Evolutionary conservation across 1,140 invertebrate species (phyloP).

Genomic region (Drosophila lini): DNA sequence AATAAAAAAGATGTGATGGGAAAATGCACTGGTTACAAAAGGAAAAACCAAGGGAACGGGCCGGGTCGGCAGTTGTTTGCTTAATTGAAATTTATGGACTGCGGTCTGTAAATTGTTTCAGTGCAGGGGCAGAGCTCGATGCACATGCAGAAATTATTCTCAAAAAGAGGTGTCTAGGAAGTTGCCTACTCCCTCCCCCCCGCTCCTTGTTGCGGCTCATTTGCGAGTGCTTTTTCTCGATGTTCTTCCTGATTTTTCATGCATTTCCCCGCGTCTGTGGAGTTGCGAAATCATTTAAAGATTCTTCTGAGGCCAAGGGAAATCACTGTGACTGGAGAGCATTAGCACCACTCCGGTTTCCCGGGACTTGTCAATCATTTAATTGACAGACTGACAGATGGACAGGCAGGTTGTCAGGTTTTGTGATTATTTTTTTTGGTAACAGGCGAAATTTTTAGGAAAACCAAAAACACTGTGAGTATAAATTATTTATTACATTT

Average conservation of each 20-base stretch:
- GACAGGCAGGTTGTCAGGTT: conserved; percentile 25
- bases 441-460: not conserved
- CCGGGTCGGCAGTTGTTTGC: conserved; percentile 35
- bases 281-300: conserved; percentile 23
- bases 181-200: not conserved
- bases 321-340: conserved; percentile 5
- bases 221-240: conserved; percentile 2
- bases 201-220: conserved; percentile 6
- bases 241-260: not conserved
- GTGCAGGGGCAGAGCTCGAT: conserved; percentile 3
- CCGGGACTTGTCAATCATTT: conserved; percentile 28
- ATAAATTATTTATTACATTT: not conserved
- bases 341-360: conserved; percentile 18
- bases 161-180: conserved; percentile 16
- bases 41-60: conserved; percentile 27
- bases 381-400: conserved; percentile 16
- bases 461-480: not conserved
- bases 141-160: conserved; percentile 18
- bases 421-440: conserved; percentile 5
- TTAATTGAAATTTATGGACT: conserved; percentile 79
- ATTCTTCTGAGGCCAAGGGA: not conserved
- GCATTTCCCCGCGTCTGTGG: not conserved
- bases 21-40: conserved; percentile 20
- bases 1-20: conserved; percentile 31
- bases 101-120: conserved; percentile 50